These are phyloP conservation scores for Riptortus pedestris DNA, from an alignment of 1,140 invertebrate species.

Conservation along the genomic window DNA sequence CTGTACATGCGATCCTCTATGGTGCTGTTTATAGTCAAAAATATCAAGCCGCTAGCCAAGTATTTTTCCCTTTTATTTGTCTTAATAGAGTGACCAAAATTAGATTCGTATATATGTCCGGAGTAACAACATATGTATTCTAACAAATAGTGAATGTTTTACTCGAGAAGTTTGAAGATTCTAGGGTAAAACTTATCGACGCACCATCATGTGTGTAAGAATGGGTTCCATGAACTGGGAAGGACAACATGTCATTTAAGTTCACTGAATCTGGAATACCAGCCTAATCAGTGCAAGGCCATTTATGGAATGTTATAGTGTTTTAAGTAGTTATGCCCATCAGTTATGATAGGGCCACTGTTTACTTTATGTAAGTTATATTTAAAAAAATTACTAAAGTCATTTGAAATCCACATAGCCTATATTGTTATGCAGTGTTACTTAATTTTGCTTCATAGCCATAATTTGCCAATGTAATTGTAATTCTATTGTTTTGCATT, in stretches of 20 bases:
- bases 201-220: slow-evolving; percentile 25
- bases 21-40: slow-evolving; percentile 31
- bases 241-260: slow-evolving; percentile 31
- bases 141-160: neutral
- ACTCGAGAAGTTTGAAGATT: slow-evolving; percentile 5
- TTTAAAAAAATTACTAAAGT: neutral
- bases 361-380: slow-evolving; percentile 22
- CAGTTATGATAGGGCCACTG: slow-evolving; percentile 21
- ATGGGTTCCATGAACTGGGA: slow-evolving; percentile 28
- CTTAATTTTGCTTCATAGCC: neutral
- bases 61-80: slow-evolving; percentile 26
- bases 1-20: slow-evolving; percentile 19
- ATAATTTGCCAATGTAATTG: neutral
- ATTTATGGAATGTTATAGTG: slow-evolving; percentile 25
- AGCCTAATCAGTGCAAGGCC: slow-evolving; percentile 20
- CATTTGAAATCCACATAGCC: neutral
- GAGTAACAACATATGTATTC: no score
- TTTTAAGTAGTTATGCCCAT: slow-evolving; percentile 1
- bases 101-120: slow-evolving; percentile 1
- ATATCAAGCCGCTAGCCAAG: slow-evolving; percentile 29
- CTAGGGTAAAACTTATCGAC: slow-evolving; percentile 7
- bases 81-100: slow-evolving; percentile 15
- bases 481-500: neutral
- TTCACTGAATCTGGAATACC: slow-evolving; percentile 19
- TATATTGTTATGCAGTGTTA: neutral